phyloP scores from a whole-genome alignment of 2,797 vertebrate species.

The Sebastes alutus region DNA sequence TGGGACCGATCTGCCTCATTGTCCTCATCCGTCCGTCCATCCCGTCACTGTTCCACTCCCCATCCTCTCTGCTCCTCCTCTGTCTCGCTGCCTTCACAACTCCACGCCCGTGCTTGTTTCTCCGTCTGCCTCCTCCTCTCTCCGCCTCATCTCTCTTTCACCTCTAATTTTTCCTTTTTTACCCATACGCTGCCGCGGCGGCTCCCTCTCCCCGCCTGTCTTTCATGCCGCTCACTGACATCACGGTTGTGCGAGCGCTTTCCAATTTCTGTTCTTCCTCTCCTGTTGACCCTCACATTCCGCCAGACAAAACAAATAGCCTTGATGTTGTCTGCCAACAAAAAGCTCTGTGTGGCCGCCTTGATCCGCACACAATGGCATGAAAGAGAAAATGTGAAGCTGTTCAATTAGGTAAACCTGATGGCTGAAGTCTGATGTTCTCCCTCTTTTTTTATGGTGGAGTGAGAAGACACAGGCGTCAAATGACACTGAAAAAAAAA shows the following conservation, averaged over 20 bases:
- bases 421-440: slow-evolving; percentile 62
- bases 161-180: slow-evolving; percentile 54
- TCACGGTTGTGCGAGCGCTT: slow-evolving; percentile 63
- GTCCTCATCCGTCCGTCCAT: slow-evolving; percentile 74
- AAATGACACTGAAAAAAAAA: slow-evolving; percentile 64
- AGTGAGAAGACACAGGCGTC: slow-evolving; percentile 37
- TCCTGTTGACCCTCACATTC: slow-evolving; percentile 78
- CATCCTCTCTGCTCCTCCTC: slow-evolving; percentile 40
- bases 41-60: slow-evolving; percentile 53
- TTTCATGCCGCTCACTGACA: slow-evolving; percentile 63
- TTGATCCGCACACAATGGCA: slow-evolving; percentile 73
- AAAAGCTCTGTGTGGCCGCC: slow-evolving; percentile 69
- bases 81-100: slow-evolving; percentile 30
- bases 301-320: slow-evolving; percentile 82
- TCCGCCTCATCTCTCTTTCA: slow-evolving; percentile 52
- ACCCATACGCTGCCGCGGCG: slow-evolving; percentile 38
- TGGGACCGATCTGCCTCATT: slow-evolving; percentile 80
- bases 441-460: slow-evolving; percentile 38
- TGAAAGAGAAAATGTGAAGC: slow-evolving; percentile 73
- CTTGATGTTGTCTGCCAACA: slow-evolving; percentile 75
- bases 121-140: slow-evolving; percentile 40
- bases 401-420: slow-evolving; percentile 81
- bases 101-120: slow-evolving; percentile 46
- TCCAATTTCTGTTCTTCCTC: slow-evolving; percentile 77
- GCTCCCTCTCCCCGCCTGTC: slow-evolving; percentile 36